Conservation (phyloP, 2,888 invertebrate species). For the Cremastinae sp. region DNA sequence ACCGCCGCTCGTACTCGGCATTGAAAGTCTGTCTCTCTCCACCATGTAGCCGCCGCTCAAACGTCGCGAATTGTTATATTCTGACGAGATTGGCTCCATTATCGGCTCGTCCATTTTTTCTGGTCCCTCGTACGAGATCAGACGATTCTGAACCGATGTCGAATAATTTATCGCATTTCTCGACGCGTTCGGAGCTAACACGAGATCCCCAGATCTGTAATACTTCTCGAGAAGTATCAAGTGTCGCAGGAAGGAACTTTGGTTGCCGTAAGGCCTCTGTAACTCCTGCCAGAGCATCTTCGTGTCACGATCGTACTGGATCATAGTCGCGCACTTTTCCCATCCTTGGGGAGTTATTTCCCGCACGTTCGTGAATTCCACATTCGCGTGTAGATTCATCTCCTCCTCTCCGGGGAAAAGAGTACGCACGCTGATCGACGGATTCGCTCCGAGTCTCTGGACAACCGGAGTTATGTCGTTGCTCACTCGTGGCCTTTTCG, state of each 20-base stretch:
- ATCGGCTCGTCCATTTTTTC: slow-evolving; percentile 78
- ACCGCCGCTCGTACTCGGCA: slow-evolving; percentile 65
- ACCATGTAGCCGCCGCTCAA: slow-evolving; percentile 76
- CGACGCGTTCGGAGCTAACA: slow-evolving; percentile 87
- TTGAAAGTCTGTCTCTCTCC: slow-evolving; percentile 71
- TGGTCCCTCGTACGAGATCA: slow-evolving; percentile 87
- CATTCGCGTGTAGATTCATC: slow-evolving; percentile 88
- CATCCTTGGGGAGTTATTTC: slow-evolving; percentile 91
- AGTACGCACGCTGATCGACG: slow-evolving; percentile 91
- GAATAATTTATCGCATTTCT: slow-evolving; percentile 89
- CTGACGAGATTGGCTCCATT: slow-evolving; percentile 73
- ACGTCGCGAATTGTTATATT: slow-evolving; percentile 73
- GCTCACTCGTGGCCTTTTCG: slow-evolving; percentile 79
- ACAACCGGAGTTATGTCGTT: slow-evolving; percentile 84
- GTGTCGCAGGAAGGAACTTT: slow-evolving; percentile 92
- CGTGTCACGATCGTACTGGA: slow-evolving; percentile 92
- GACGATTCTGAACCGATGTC: slow-evolving; percentile 89
- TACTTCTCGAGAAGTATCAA: slow-evolving; percentile 91
- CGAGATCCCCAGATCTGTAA: slow-evolving; percentile 89
- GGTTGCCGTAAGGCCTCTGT: slow-evolving; percentile 93
- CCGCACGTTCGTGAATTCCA: slow-evolving; percentile 87
- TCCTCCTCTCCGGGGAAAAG: slow-evolving; percentile 92
- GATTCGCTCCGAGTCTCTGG: slow-evolving; percentile 87
- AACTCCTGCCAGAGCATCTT: slow-evolving; percentile 90
- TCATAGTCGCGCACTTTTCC: slow-evolving; percentile 89